Evolutionary conservation across 2,797 vertebrate species (phyloP).

Genomic region (Rhabdophis nuchalis): DNA sequence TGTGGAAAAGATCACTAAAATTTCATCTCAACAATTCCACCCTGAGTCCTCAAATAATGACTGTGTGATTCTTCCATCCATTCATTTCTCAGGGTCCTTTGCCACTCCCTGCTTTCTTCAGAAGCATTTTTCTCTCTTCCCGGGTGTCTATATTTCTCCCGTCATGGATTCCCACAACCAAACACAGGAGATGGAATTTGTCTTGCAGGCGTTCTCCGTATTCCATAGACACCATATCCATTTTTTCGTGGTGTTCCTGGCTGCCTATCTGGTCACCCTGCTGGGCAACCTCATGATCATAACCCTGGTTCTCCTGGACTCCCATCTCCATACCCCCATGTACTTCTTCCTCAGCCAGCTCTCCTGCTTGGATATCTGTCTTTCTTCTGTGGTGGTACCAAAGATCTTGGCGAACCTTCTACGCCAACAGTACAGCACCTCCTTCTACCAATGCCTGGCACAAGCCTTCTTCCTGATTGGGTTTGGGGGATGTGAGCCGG

Average conservation of each 20-base stretch:
- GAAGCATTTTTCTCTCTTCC: neutral
- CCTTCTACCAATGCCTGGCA: neutral
- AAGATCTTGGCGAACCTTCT: neutral
- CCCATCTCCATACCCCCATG: neutral
- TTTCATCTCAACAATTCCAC: neutral
- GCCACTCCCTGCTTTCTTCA: neutral
- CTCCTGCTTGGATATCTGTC: neutral
- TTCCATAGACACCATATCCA: neutral
- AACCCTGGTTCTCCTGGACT: neutral
- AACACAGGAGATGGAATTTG: neutral
- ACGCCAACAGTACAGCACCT: rapidly evolving
- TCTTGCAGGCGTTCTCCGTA: neutral
- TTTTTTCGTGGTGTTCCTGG: neutral
- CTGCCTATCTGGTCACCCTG: neutral
- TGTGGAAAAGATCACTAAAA: neutral
- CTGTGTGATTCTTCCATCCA: neutral
- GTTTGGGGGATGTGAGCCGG: neutral
- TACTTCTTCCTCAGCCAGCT: neutral
- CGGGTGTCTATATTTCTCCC: neutral
- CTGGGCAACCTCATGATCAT: neutral
- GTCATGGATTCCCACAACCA: neutral
- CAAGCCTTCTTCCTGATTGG: neutral
- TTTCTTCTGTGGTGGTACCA: neutral
- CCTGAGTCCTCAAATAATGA: neutral
- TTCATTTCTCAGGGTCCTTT: neutral